A percentile compares a stretch with the other conserved stretches of the same genome.
phyloP scores from a whole-genome alignment of 2,797 vertebrate species.

The Esox masquinongy region DNA sequence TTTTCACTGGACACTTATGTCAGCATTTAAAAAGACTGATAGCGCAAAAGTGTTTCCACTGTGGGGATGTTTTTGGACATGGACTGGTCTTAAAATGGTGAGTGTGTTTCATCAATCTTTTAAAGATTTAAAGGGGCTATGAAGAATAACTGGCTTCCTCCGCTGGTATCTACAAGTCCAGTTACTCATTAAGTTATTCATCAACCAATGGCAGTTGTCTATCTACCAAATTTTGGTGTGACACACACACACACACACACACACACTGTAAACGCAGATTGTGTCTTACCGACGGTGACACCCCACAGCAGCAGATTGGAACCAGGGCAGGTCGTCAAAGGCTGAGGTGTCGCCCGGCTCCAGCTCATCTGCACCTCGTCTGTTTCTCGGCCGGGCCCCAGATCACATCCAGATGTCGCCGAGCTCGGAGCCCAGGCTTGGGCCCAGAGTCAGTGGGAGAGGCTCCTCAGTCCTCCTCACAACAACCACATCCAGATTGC shows the following conservation, averaged over 20 bases:
- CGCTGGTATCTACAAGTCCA: background rate
- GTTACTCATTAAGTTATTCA: background rate
- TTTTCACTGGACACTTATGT: conserved; percentile 5
- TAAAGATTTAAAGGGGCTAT: conserved; percentile 1
- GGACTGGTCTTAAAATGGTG: conserved; percentile 11
- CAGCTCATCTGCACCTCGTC: conserved; percentile 52
- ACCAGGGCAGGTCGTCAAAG: conserved; percentile 33
- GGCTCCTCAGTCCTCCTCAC: conserved; percentile 44
- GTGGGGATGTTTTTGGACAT: background rate
- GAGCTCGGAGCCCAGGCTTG: background rate
- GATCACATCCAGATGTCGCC: conserved; percentile 72
- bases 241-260: background rate
- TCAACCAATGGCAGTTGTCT: background rate
- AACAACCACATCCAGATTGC: conserved; percentile 53
- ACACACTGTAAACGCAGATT: background rate
- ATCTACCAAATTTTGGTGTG: background rate
- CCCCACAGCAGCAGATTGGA: conserved; percentile 22
- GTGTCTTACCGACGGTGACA: conserved; percentile 1
- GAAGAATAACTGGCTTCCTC: background rate
- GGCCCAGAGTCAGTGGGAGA: conserved; percentile 47
- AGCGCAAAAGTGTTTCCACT: background rate
- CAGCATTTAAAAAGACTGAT: conserved; percentile 12
- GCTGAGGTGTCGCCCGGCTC: conserved; percentile 51
- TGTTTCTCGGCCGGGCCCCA: conserved; percentile 22
- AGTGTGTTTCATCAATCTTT: background rate